Conservation (phyloP, 2,888 invertebrate genomes). For the Nomada ruficornis region DNA sequence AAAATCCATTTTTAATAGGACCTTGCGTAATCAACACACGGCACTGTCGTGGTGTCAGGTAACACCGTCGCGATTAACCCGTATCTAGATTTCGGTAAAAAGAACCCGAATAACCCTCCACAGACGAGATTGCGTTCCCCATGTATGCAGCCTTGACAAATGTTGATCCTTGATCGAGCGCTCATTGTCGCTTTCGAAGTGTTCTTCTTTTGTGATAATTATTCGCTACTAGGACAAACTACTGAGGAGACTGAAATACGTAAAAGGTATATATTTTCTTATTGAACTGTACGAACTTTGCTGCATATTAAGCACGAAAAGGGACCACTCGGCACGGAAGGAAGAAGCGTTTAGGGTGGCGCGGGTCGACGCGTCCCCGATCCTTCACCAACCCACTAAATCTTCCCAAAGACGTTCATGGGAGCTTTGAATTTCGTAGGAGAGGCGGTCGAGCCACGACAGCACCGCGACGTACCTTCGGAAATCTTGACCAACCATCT, state of each 20-base stretch:
- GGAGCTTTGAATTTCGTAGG: constrained; percentile 61
- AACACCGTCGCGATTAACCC: constrained; percentile 36
- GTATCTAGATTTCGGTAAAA: constrained; percentile 6
- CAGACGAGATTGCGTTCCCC: not conserved
- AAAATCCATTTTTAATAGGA: constrained; percentile 79
- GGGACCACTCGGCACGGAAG: not conserved
- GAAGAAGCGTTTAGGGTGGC: constrained; percentile 37
- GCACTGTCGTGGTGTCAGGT: constrained; percentile 44
- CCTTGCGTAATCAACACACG: constrained; percentile 69
- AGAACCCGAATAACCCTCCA: constrained; percentile 20
- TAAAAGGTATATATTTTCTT: not conserved
- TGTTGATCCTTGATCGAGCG: not conserved
- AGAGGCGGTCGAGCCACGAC: constrained; percentile 45
- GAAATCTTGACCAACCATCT: constrained; percentile 74
- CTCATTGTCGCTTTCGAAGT: not conserved
- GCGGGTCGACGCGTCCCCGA: constrained; percentile 57
- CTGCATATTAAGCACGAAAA: too few species aligned
- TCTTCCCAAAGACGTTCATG: constrained; percentile 51
- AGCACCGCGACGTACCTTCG: constrained; percentile 49
- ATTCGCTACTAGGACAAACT: not conserved
- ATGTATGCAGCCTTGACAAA: not conserved
- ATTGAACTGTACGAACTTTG: too few species aligned
- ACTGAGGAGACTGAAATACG: not conserved
- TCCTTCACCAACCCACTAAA: constrained; percentile 59
- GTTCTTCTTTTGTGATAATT: too few species aligned